Evolutionary conservation across 2,888 invertebrate species (phyloP), one percentile per base, ranked within the genome.

Genomic region (Melinaea menophilus): DNA sequence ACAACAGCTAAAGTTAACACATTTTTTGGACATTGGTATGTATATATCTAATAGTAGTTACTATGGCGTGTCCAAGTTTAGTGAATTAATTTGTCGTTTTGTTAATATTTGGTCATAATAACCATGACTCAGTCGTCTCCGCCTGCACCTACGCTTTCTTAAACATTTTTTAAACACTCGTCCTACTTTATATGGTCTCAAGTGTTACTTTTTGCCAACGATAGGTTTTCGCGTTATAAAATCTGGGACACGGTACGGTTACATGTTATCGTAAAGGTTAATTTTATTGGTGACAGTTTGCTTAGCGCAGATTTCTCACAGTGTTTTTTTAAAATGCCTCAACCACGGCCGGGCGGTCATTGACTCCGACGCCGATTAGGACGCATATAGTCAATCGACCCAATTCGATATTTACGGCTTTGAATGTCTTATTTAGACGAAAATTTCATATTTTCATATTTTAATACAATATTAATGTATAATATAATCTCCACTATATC

Each of bases 71-170:
- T 77, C 77, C 73, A 74, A 74, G 74, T 79, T 78, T 75, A 75
- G 73, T 65, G 72, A 68, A 70, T 72, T 76, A 71, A 79, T 80
- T 76, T 79, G 78, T 76, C 73, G 69, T 72, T 72, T 67, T 72
- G 68, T 75, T 77, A 75, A 78, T 79, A 79, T 85, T 85, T 84
- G 81, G 83, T 72, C 76, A 79, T 74, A 73, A 70, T 71, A 77
- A 81, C 77, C 73, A 75, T 88, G 88, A 86, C 73, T 87, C 85
- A 86, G 69, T 71, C 59, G 55, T 69, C 72, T 70, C 73, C 71
- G 75, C 71, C 72, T 65, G 72, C 82, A 71, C 84, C 84, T 79
- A 83, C 83, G 62, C 67, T 73, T 72, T 75, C 78, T 71, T 59
- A 58, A 47, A 59, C 63, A 31, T 65, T 69, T 69, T 69, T 67